These are phyloP conservation scores for Acanthosepion lycidas DNA, from an alignment of 2,888 invertebrate species.

Conservation along the genomic window DNA sequence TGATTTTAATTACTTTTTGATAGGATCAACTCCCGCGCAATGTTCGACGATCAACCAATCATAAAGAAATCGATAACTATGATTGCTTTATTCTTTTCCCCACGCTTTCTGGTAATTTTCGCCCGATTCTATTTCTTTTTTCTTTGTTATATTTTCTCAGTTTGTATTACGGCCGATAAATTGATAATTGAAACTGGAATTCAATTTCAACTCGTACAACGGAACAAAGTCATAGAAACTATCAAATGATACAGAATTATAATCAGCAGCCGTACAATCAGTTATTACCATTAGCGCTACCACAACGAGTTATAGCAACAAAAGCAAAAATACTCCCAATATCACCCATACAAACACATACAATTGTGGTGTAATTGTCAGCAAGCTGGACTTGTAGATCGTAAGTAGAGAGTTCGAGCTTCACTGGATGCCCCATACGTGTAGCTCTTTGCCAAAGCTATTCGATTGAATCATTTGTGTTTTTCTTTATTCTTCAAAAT, in stretches of 20 bases:
- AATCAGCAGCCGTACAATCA: neutral
- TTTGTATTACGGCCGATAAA: neutral
- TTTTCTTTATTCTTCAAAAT: too few relatives aligned
- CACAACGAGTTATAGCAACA: too few relatives aligned
- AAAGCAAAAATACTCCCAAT: too few relatives aligned
- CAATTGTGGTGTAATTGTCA: too few relatives aligned
- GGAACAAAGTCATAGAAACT: neutral
- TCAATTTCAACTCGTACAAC: neutral
- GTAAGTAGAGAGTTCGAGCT: too few relatives aligned
- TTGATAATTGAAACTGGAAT: constrained; percentile 33
- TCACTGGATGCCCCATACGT: too few relatives aligned
- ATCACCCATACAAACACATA: too few relatives aligned
- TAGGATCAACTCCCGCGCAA: neutral
- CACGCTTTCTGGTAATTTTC: neutral
- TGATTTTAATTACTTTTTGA: constrained; percentile 33
- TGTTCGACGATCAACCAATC: neutral
- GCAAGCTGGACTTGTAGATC: too few relatives aligned
- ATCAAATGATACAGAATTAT: neutral
- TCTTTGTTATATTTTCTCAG: neutral
- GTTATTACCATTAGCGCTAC: neutral
- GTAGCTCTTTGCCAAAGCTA: too few relatives aligned
- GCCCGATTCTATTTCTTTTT: neutral
- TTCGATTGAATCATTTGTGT: too few relatives aligned
- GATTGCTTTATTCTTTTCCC: neutral
- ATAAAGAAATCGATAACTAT: neutral